phyloP scores from a whole-genome alignment of 1,140 invertebrate species.

The Drosophila auraria region DNA sequence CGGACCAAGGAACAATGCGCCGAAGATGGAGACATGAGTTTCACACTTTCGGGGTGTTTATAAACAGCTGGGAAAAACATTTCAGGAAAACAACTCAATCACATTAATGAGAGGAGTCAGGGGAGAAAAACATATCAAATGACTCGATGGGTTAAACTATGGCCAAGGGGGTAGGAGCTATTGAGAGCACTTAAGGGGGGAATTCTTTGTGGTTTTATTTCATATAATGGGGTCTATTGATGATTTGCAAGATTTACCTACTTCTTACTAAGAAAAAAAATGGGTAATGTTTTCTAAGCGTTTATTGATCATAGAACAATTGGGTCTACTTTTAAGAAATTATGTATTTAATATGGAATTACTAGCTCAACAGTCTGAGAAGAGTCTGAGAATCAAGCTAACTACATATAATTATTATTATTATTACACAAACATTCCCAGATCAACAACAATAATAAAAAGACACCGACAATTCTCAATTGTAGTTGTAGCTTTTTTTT shows the following conservation, averaged over 20 bases:
- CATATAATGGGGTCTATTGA: neutral
- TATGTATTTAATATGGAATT: too few species aligned
- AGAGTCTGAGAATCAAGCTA: too few species aligned
- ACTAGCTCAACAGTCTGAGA: too few species aligned
- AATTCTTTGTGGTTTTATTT: constrained; percentile 2
- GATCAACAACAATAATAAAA: neutral
- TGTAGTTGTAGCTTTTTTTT: neutral
- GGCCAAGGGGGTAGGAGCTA: constrained; percentile 4
- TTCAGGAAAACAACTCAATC: constrained; percentile 45
- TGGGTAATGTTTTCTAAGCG: too few species aligned
- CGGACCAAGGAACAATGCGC: constrained; percentile 18
- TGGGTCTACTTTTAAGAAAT: too few species aligned
- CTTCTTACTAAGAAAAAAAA: neutral
- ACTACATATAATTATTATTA: neutral
- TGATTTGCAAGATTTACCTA: neutral
- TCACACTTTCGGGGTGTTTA: constrained; percentile 60
- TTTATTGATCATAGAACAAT: too few species aligned
- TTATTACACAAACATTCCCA: too few species aligned
- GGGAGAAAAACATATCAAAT: constrained; percentile 44
- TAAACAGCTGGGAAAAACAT: constrained; percentile 52
- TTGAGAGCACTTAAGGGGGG: constrained; percentile 8
- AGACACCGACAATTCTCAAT: constrained; percentile 17
- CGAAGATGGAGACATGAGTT: constrained; percentile 55
- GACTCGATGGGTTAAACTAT: constrained; percentile 20
- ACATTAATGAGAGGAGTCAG: constrained; percentile 36